Conservation (phyloP, 2,888 invertebrate genomes). For the Ophion ventricosus region DNA sequence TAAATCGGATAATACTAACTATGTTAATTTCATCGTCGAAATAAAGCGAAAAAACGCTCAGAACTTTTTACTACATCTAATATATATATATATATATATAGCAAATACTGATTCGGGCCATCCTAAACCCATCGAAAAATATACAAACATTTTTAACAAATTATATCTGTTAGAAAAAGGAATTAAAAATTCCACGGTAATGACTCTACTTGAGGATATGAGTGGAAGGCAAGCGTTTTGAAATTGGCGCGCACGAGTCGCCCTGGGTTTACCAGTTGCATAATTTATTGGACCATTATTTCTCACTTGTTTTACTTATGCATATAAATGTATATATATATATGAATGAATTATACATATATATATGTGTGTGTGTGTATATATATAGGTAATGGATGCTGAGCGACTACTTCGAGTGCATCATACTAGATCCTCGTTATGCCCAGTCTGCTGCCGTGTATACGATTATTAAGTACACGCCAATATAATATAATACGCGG, state of each 20-base stretch:
- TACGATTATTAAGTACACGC: slow-evolving; percentile 56
- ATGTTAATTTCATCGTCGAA: too few species aligned
- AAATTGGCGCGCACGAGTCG: slow-evolving; percentile 38
- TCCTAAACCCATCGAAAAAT: not conserved
- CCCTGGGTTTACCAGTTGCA: slow-evolving; percentile 60
- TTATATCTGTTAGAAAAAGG: not conserved
- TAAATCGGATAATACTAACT: too few species aligned
- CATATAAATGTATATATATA: not conserved
- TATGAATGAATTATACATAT: too few species aligned
- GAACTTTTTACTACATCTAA: too few species aligned
- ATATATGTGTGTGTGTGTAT: not conserved
- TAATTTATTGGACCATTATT: slow-evolving; percentile 51
- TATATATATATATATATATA: too few species aligned
- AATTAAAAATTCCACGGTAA: slow-evolving; percentile 47
- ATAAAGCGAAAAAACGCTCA: too few species aligned
- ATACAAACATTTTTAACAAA: slow-evolving; percentile 1
- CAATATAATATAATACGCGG: slow-evolving; percentile 31
- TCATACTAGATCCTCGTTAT: slow-evolving; percentile 51
- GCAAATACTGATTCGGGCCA: too few species aligned
- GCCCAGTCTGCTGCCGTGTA: slow-evolving; percentile 37
- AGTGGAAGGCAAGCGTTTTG: slow-evolving; percentile 33
- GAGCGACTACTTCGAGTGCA: slow-evolving; percentile 19
- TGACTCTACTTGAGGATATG: slow-evolving; percentile 60
- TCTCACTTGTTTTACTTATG: slow-evolving; percentile 22
- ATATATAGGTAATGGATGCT: slow-evolving; percentile 18